Evolutionary conservation across 2,888 invertebrate species (phyloP).

Genomic region (Lacanobia wlatinum): DNA sequence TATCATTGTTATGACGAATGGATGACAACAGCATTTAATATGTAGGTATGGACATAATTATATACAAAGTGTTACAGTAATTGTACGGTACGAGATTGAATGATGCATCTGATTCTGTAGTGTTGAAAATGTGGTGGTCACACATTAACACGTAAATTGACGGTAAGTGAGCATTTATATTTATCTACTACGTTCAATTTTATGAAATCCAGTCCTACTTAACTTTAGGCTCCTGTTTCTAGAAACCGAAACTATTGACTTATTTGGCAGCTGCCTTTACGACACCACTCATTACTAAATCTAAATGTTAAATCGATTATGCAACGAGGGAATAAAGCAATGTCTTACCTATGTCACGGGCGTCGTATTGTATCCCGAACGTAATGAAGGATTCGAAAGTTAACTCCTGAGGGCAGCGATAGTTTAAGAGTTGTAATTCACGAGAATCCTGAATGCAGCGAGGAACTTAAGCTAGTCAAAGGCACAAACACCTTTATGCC

Average conservation of each 20-base stretch:
- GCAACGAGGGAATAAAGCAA: too few relatives aligned
- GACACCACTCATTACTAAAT: not conserved
- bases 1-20: constrained; percentile 71
- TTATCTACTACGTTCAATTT: not conserved
- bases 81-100: constrained; percentile 39
- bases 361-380: too few relatives aligned
- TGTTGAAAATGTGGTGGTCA: constrained; percentile 21
- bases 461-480: too few relatives aligned
- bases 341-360: too few relatives aligned
- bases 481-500: too few relatives aligned
- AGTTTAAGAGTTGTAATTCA: too few relatives aligned
- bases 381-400: too few relatives aligned
- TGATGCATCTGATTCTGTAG: constrained; percentile 32
- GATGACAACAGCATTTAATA: constrained; percentile 64
- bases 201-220: too few relatives aligned
- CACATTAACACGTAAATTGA: constrained; percentile 11
- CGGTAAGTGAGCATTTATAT: constrained; percentile 1
- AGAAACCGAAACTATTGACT: not conserved
- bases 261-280: not conserved
- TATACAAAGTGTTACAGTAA: constrained; percentile 39
- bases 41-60: constrained; percentile 34
- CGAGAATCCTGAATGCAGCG: too few relatives aligned
- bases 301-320: not conserved
- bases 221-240: not conserved
- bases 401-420: too few relatives aligned